Percentiles rank a stretch among this genome's conserved stretches.
phyloP scores from a whole-genome alignment of 2,113 vertebrate species.

The Vanacampus margaritifer region DNA sequence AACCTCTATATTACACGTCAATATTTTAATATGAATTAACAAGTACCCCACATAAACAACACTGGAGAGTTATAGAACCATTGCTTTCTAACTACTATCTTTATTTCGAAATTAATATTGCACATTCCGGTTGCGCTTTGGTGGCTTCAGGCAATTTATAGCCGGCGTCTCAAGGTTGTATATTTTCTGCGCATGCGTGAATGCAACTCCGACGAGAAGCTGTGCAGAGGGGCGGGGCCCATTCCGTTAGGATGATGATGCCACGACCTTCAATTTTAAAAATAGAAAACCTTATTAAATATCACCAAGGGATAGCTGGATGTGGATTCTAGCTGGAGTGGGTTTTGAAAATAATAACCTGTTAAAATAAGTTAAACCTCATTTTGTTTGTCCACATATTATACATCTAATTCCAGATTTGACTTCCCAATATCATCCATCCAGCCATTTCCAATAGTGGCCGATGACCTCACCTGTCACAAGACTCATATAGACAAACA shows the following conservation, averaged over 20 bases:
- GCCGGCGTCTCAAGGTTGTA: background rate
- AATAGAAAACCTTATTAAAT: conserved; percentile 3
- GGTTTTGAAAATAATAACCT: too few relatives aligned
- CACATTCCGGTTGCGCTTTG: background rate
- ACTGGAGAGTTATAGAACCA: background rate
- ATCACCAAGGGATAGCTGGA: background rate
- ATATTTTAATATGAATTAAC: background rate
- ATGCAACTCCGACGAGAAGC: conserved; percentile 20
- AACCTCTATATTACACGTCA: background rate
- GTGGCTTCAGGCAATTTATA: background rate
- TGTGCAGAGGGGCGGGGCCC: background rate
- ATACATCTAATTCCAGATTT: too few relatives aligned
- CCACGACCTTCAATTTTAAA: background rate
- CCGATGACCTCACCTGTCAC: too few relatives aligned
- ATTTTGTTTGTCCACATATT: too few relatives aligned
- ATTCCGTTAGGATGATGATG: conserved; percentile 26
- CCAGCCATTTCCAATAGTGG: too few relatives aligned
- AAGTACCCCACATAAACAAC: background rate
- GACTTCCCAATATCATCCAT: too few relatives aligned
- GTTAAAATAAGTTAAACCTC: too few relatives aligned
- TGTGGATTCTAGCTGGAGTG: background rate
- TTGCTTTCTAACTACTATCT: accelerated
- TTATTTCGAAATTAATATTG: conserved; percentile 26
- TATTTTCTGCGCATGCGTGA: conserved; percentile 54
- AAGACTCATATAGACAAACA: too few relatives aligned